A percentile compares a stretch with the other conserved stretches of the same genome.
Evolutionary conservation across 2,113 vertebrate genomes (phyloP).

Genomic region (Peromyscus californicus): DNA sequence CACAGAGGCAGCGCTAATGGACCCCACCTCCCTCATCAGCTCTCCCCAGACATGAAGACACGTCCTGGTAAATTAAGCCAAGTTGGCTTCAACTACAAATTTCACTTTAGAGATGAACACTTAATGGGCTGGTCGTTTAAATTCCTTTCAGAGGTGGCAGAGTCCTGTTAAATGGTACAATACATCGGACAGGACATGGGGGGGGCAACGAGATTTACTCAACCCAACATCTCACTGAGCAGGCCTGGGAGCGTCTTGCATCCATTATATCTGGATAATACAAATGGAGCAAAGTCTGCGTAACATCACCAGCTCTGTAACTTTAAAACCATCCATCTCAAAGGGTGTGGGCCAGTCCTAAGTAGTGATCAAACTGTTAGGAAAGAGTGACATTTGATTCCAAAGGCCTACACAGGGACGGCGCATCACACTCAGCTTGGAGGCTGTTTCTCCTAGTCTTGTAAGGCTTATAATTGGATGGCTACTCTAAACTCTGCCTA

Average conservation of each 20-base stretch:
- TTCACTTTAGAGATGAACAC: conserved; percentile 78
- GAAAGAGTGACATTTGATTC: conserved; percentile 26
- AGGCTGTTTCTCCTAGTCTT: neutral
- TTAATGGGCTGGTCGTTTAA: conserved; percentile 81
- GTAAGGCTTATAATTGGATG: neutral
- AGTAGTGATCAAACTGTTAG: neutral
- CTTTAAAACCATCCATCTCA: conserved; percentile 43
- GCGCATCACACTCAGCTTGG: neutral
- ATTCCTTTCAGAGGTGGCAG: conserved; percentile 68
- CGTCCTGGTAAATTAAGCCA: conserved; percentile 81
- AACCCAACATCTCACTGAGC: conserved; percentile 54
- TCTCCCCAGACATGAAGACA: conserved; percentile 57
- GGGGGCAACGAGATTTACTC: conserved; percentile 52
- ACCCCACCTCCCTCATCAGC: conserved; percentile 25
- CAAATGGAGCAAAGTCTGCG: conserved; percentile 25
- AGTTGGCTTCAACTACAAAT: conserved; percentile 80
- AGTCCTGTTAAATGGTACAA: conserved; percentile 68
- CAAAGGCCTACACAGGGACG: neutral
- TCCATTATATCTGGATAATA: conserved; percentile 42
- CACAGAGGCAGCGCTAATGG: neutral
- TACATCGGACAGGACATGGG: conserved; percentile 30
- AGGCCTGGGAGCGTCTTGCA: neutral
- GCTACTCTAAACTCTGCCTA: neutral
- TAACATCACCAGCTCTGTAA: conserved; percentile 17
- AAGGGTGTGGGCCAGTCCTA: conserved; percentile 9